phyloP scores from a whole-genome alignment of 2,797 vertebrate genomes.

The Xenopus petersii region DNA sequence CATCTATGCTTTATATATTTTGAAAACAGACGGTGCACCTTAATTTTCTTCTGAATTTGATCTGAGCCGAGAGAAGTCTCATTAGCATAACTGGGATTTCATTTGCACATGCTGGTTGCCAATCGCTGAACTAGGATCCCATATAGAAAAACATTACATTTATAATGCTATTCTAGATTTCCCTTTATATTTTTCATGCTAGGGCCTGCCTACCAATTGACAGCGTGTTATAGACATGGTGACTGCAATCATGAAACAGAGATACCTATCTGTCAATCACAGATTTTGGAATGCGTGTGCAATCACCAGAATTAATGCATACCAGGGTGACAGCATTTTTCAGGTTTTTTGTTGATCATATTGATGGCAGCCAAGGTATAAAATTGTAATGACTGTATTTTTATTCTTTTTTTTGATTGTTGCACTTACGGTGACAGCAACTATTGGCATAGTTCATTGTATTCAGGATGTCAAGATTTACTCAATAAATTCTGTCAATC shows the following conservation, averaged over 20 bases:
- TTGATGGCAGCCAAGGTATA: background rate
- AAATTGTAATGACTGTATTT: background rate
- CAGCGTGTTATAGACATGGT: background rate
- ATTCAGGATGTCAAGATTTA: too few relatives aligned
- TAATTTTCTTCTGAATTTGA: slow-evolving; percentile 74
- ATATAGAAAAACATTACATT: slow-evolving; percentile 64
- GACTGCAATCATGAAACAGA: background rate
- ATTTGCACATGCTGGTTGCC: slow-evolving; percentile 66
- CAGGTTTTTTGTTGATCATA: background rate
- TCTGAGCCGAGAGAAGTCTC: slow-evolving; percentile 54
- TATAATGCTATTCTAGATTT: slow-evolving; percentile 31
- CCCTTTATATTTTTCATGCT: slow-evolving; percentile 4
- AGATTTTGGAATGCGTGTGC: background rate
- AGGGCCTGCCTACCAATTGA: slow-evolving; percentile 3
- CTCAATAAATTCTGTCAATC: too few relatives aligned
- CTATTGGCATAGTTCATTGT: background rate
- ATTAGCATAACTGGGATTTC: slow-evolving; percentile 73
- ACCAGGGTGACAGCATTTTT: background rate
- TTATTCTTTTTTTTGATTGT: background rate
- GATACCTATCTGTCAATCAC: background rate
- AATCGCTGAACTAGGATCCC: slow-evolving; percentile 63
- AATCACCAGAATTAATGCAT: background rate
- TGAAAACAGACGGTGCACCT: slow-evolving; percentile 71
- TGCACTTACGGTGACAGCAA: background rate
- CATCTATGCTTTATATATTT: slow-evolving; percentile 73